These are phyloP conservation scores for Brachyistius frenatus DNA, from an alignment of 2,113 vertebrate species.

Conservation along the genomic window DNA sequence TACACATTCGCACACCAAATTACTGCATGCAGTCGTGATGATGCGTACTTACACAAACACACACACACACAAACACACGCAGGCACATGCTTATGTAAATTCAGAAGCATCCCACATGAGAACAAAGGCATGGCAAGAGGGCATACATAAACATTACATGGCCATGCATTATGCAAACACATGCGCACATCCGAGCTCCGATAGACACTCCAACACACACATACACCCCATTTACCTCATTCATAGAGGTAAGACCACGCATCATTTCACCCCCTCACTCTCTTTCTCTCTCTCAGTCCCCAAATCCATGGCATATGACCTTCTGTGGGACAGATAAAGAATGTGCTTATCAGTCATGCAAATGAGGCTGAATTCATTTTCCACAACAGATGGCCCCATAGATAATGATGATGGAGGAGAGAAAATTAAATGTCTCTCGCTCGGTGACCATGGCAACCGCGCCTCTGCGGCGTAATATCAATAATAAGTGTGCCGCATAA, in stretches of 20 bases:
- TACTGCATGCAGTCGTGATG: constrained; percentile 25
- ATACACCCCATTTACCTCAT: constrained; percentile 58
- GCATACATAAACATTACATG: constrained; percentile 81
- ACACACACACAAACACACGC: constrained; percentile 7
- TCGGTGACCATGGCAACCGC: constrained; percentile 99
- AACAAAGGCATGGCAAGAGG: constrained; percentile 75
- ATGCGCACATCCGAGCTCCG: constrained; percentile 59
- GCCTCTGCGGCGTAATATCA: constrained; percentile 98
- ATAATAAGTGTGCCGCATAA: constrained; percentile 99
- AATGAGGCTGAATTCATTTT: constrained; percentile 99
- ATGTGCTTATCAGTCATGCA: constrained; percentile 99
- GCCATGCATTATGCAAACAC: constrained; percentile 71
- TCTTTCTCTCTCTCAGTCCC: constrained; percentile 81
- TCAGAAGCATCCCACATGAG: constrained; percentile 49
- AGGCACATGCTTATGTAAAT: constrained; percentile 58
- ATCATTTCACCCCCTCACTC: constrained; percentile 74
- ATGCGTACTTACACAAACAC: constrained; percentile 10
- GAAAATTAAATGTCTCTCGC: constrained; percentile 99
- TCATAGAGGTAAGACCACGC: constrained; percentile 72
- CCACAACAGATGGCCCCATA: constrained; percentile 99
- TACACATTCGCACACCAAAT: constrained; percentile 28
- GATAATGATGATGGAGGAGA: constrained; percentile 99
- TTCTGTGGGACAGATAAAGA: constrained; percentile 99
- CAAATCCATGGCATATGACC: constrained; percentile 99
- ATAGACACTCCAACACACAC: constrained; percentile 59